Conservation (phyloP, 2,797 vertebrate genomes). For the Gymnothorax javanicus region DNA sequence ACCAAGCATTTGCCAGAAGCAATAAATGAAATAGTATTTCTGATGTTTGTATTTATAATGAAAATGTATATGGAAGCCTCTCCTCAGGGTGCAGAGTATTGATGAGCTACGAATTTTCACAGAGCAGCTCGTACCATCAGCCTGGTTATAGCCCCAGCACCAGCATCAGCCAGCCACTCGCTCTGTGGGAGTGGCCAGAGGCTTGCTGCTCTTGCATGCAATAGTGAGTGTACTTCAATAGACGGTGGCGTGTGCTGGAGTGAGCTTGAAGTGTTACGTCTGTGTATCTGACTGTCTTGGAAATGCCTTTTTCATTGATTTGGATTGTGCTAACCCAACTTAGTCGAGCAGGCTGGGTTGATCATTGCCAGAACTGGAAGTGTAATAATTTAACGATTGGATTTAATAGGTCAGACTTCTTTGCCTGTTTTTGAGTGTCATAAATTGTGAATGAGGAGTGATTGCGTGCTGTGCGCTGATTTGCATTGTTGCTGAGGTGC, state of each 20-base stretch:
- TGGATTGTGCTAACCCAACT: slow-evolving; percentile 58
- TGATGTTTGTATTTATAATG: slow-evolving; percentile 66
- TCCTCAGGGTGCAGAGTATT: slow-evolving; percentile 51
- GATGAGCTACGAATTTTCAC: slow-evolving; percentile 19
- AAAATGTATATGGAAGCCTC: slow-evolving; percentile 31
- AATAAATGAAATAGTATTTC: slow-evolving; percentile 69
- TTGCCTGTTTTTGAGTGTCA: slow-evolving; percentile 36
- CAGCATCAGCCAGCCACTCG: not conserved
- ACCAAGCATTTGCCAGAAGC: slow-evolving; percentile 55
- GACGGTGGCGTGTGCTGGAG: slow-evolving; percentile 7
- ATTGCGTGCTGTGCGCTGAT: slow-evolving; percentile 35
- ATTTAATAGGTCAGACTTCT: slow-evolving; percentile 41
- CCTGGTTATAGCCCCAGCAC: too few species aligned
- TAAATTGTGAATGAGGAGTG: slow-evolving; percentile 48
- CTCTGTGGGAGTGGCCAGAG: not conserved
- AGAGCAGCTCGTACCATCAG: not conserved
- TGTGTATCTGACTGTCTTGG: slow-evolving; percentile 32
- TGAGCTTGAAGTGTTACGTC: slow-evolving; percentile 25
- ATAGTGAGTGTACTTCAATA: slow-evolving; percentile 9
- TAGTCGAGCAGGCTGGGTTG: slow-evolving; percentile 44
- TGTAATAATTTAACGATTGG: slow-evolving; percentile 23
- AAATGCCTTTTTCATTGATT: slow-evolving; percentile 54
- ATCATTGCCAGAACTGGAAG: slow-evolving; percentile 47
- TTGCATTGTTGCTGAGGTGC: slow-evolving; percentile 31
- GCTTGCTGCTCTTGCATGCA: not conserved